Evolutionary conservation across 1,140 invertebrate genomes (phyloP).

Genomic region (Eubasilissa regina): DNA sequence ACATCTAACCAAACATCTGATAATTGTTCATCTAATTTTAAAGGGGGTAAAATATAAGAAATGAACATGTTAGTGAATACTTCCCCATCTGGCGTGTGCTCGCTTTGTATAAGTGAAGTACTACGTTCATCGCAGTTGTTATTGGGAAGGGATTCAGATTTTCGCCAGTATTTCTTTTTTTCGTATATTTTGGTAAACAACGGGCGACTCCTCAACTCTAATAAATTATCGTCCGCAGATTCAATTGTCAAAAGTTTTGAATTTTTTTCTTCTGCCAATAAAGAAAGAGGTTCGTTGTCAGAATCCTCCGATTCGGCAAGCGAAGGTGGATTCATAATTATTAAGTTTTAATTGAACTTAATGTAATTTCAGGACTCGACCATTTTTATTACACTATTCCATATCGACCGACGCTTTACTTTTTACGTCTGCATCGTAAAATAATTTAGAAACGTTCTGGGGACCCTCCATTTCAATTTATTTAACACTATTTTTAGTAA

Average conservation of each 20-base stretch:
- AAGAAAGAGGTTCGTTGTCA: constrained; percentile 68
- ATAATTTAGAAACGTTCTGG: background rate
- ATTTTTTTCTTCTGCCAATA: constrained; percentile 65
- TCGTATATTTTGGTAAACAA: constrained; percentile 50
- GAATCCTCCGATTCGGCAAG: constrained; percentile 65
- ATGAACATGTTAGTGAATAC: constrained; percentile 47
- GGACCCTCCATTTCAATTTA: background rate
- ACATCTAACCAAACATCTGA: constrained; percentile 69
- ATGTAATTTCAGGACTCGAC: background rate
- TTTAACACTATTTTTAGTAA: constrained; percentile 11
- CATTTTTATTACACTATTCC: background rate
- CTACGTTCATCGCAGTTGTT: constrained; percentile 4
- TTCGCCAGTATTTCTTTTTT: constrained; percentile 46
- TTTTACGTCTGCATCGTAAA: background rate
- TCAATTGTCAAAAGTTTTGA: constrained; percentile 29
- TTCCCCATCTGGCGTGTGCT: background rate
- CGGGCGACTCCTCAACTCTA: constrained; percentile 45
- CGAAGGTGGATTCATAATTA: constrained; percentile 38
- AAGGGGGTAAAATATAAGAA: constrained; percentile 44
- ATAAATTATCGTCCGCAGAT: constrained; percentile 32
- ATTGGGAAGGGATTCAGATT: constrained; percentile 36
- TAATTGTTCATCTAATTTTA: constrained; percentile 42
- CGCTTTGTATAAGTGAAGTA: background rate
- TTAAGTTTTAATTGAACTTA: background rate
- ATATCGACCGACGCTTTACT: background rate